Percentiles rank a stretch among this genome's conserved stretches.
phyloP scores from a whole-genome alignment of 2,113 vertebrate species.

The Dissostichus mawsoni region DNA sequence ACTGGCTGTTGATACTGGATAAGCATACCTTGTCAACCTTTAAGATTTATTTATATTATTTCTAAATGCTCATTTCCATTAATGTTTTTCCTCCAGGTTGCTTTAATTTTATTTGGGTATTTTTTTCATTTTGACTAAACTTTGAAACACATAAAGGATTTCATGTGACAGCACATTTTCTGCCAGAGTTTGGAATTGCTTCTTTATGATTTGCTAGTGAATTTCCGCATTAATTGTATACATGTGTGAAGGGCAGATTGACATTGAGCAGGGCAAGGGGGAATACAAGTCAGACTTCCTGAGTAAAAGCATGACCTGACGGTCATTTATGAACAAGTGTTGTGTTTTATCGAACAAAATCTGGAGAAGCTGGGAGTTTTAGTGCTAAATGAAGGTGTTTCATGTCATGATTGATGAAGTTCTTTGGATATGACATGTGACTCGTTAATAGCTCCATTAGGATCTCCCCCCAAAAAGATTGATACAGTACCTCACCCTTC shows the following conservation, averaged over 20 bases:
- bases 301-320: background rate
- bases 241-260: constrained; percentile 17
- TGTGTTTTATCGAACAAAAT: constrained; percentile 29
- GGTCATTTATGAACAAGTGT: background rate
- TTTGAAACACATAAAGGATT: background rate
- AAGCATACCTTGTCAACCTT: too few relatives aligned
- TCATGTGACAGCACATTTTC: background rate
- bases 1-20: too few relatives aligned
- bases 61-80: background rate
- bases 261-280: constrained; percentile 1
- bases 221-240: constrained; percentile 7
- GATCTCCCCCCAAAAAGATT: constrained; percentile 54
- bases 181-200: background rate
- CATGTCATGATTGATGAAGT: constrained; percentile 70
- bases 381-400: constrained; percentile 32
- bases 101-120: background rate
- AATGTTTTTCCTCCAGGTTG: background rate
- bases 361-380: constrained; percentile 30
- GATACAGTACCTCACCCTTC: constrained; percentile 46
- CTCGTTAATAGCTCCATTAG: constrained; percentile 65
- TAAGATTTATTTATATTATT: background rate
- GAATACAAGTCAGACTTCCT: background rate
- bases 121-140: background rate
- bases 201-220: constrained; percentile 1
- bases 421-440: constrained; percentile 67